Evolutionary conservation across 1,140 invertebrate species (phyloP), one percentile per base, ranked within the genome.

Genomic region (Heliconius himera): DNA sequence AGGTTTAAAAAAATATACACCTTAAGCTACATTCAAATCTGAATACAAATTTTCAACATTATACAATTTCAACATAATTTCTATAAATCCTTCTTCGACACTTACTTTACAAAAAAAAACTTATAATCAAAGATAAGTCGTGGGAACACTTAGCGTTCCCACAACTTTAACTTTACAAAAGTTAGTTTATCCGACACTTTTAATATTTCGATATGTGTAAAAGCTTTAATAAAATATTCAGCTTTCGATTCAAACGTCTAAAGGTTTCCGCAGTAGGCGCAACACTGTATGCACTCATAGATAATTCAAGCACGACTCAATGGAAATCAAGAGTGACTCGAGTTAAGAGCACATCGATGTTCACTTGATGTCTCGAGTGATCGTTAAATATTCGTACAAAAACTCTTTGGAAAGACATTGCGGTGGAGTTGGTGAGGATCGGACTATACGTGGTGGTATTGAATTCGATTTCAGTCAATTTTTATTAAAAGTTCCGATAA

Each of bases 281-380:
- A 66, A 66, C 60, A 66, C 26, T 22, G 60, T 66, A 66, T 66
- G 60, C 60, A 66, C 22, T 66, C 60, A 29, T 66, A 66, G 60
- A 66, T 66, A 66, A 66, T 66, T 66, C 60, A 66, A 66, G 60
- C 26, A 29, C 54, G 54, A 56, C 60, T 66, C 26, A 66, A 66
- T 66, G 60, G 60, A 66, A 66, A 66, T 66, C 60, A 66, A 66
- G 60, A 66, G 60, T 66, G 60, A 66, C 60, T 66, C 60, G 60
- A 66, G 60, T 66, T 66, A 66, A 66, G 60, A 66, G 60, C 60
- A 66, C 60, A 66, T 66, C 60, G 60, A 66, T 66, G 60, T 66
- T 26, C 60, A 66, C 60, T 66, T 66, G 60, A 66, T 66, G 60
- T 66, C 60, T 66, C 60, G 22, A 66, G 60, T 66, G 60, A 66